Percentiles rank a stretch among this genome's conserved stretches.
These are phyloP conservation scores for Nemopilema nomurai DNA, from an alignment of 30 jellyfish, hydroid and myxozoan species.

Conservation along the genomic window DNA sequence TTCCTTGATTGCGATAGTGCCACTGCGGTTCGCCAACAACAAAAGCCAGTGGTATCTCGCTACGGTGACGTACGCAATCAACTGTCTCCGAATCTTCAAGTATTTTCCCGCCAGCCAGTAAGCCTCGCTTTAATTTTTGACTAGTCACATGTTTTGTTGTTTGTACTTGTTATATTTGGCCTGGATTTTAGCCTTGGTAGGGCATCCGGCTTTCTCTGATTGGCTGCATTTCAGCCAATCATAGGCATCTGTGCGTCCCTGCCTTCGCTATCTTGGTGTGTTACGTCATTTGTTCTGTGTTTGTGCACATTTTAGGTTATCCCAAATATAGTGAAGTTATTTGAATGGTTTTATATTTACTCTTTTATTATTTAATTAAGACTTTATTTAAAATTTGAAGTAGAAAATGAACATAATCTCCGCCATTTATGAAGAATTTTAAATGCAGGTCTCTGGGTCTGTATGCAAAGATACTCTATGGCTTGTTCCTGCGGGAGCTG, in stretches of 20 bases:
- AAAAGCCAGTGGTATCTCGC: conserved; percentile 66
- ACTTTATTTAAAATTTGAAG: too few species aligned
- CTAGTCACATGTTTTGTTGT: background rate
- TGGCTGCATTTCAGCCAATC: too few species aligned
- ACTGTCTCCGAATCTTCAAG: conserved; percentile 75
- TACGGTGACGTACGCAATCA: conserved; percentile 67
- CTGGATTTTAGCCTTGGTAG: background rate
- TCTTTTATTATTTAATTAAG: too few species aligned
- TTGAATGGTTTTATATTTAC: too few species aligned
- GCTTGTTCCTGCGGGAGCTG: conserved; percentile 45
- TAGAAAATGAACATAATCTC: too few species aligned
- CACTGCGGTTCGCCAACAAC: conserved; percentile 48
- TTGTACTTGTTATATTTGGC: background rate
- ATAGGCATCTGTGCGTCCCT: too few species aligned
- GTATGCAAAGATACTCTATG: conserved; percentile 40
- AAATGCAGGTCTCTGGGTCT: conserved; percentile 43
- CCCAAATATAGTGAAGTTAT: too few species aligned
- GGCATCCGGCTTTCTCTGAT: background rate
- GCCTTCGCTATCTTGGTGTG: too few species aligned
- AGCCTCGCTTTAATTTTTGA: conserved; percentile 1
- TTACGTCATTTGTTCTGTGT: too few species aligned
- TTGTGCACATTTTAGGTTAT: too few species aligned
- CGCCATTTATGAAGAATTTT: too few species aligned
- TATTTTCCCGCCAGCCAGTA: conserved; percentile 77
- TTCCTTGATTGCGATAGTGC: conserved; percentile 55